Evolutionary conservation across 2,888 invertebrate species (phyloP).

Genomic region (Meiosimyza decipiens): DNA sequence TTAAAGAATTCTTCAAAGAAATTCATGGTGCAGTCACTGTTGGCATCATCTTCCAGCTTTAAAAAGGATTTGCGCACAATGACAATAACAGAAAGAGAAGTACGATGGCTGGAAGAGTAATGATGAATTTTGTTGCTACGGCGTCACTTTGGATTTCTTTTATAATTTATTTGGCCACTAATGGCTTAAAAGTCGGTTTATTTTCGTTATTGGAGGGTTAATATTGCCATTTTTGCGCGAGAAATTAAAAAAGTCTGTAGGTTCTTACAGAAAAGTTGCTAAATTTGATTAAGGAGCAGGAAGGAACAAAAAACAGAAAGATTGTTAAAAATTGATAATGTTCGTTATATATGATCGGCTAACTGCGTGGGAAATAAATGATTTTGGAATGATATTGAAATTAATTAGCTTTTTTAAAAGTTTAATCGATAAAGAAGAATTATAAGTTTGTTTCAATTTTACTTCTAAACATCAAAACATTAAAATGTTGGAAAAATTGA

Average conservation of each 20-base stretch:
- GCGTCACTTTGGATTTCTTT: constrained; percentile 48
- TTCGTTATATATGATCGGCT: too few species aligned
- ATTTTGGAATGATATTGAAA: too few species aligned
- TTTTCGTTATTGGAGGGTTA: constrained; percentile 21
- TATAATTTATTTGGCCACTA: constrained; percentile 49
- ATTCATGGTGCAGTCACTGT: not conserved
- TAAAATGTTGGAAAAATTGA: too few species aligned
- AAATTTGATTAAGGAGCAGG: not conserved
- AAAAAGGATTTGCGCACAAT: too few species aligned
- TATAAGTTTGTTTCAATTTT: too few species aligned
- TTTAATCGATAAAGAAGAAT: too few species aligned
- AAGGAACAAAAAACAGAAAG: not conserved
- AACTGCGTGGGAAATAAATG: too few species aligned
- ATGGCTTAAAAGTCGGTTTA: constrained; percentile 42
- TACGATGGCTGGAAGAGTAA: constrained; percentile 13
- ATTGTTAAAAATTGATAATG: constrained; percentile 5
- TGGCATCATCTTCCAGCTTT: too few species aligned
- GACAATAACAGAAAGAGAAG: not conserved
- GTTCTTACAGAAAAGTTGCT: too few species aligned
- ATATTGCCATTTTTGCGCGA: constrained; percentile 14
- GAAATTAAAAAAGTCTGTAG: constrained; percentile 36
- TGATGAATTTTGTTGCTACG: constrained; percentile 42
- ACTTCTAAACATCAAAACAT: too few species aligned
- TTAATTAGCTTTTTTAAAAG: too few species aligned
- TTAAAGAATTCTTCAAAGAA: constrained; percentile 18